Conservation (phyloP, 1,140 invertebrate genomes). For the Carcinoscorpius rotundicauda region DNA sequence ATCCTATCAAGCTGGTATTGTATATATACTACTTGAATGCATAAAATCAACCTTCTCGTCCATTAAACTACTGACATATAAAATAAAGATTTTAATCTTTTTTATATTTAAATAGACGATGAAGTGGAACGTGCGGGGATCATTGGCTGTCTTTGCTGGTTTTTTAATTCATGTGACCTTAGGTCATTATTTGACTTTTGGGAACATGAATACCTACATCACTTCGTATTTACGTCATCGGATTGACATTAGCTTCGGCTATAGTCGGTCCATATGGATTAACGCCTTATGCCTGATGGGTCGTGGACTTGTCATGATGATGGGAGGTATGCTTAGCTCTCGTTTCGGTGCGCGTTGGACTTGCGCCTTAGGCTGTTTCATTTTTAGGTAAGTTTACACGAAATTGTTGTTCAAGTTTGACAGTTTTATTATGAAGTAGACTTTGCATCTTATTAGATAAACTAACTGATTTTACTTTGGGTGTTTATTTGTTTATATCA, state of each 20-base stretch:
- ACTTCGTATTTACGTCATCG: conserved; percentile 33
- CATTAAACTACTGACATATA: too few relatives aligned
- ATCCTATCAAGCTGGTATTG: too few relatives aligned
- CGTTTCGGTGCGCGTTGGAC: conserved; percentile 29
- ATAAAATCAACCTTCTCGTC: too few relatives aligned
- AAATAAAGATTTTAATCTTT: too few relatives aligned
- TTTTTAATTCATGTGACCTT: conserved; percentile 29
- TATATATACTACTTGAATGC: too few relatives aligned
- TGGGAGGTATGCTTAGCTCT: conserved; percentile 30
- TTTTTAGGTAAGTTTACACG: conserved; percentile 14
- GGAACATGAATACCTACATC: conserved; percentile 36
- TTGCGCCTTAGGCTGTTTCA: conserved; percentile 27
- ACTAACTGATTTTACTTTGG: too few relatives aligned
- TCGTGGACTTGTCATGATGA: conserved; percentile 32
- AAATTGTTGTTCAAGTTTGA: too few relatives aligned
- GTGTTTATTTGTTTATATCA: too few relatives aligned
- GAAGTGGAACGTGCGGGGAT: conserved; percentile 4
- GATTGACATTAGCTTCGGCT: conserved; percentile 26
- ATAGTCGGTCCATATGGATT: conserved; percentile 33
- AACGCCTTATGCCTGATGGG: conserved; percentile 28
- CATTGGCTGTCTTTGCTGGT: conserved; percentile 25
- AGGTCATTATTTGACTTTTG: conserved; percentile 28
- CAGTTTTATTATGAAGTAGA: too few relatives aligned
- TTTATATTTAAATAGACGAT: too few relatives aligned
- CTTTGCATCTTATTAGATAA: too few relatives aligned